These are phyloP conservation scores for Seira ritae DNA, from an alignment of 2,888 invertebrate genomes.

Conservation along the genomic window DNA sequence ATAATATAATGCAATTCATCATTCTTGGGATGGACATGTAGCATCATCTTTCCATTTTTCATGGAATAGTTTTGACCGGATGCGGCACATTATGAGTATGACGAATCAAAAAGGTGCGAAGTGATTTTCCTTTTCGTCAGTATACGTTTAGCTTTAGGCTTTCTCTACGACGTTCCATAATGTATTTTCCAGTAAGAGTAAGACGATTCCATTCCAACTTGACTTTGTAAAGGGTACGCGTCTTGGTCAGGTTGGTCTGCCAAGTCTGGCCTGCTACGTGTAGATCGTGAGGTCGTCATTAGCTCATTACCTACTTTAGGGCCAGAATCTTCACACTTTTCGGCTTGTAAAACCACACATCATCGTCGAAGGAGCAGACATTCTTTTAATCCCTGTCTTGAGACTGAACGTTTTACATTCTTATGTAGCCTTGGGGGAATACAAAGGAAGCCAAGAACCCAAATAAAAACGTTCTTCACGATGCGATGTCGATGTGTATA, in stretches of 20 bases:
- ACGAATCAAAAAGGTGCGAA: not conserved
- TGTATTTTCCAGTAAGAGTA: not conserved
- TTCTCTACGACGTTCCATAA: not conserved
- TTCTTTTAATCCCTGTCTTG: not conserved
- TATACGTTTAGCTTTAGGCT: not conserved
- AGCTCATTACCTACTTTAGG: constrained; percentile 26
- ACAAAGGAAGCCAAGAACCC: not conserved
- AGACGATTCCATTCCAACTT: not conserved
- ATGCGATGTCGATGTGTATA: too few relatives aligned
- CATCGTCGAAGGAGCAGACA: not conserved
- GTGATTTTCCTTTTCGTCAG: not conserved
- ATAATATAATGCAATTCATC: not conserved
- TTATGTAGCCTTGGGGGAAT: constrained; percentile 20
- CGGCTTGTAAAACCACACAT: not conserved
- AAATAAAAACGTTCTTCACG: constrained; percentile 3
- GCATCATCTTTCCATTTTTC: not conserved
- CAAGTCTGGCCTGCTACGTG: not conserved
- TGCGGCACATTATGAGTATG: not conserved
- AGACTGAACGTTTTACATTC: not conserved
- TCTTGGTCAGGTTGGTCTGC: not conserved
- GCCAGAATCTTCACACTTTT: constrained; percentile 27
- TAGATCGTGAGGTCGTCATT: not conserved
- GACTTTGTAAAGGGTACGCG: not conserved
- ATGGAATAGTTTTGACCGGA: constrained; percentile 5
- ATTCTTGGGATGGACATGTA: not conserved